These are phyloP conservation scores for Apaloderma vittatum DNA, from an alignment of 2,113 vertebrate genomes.

Conservation along the genomic window DNA sequence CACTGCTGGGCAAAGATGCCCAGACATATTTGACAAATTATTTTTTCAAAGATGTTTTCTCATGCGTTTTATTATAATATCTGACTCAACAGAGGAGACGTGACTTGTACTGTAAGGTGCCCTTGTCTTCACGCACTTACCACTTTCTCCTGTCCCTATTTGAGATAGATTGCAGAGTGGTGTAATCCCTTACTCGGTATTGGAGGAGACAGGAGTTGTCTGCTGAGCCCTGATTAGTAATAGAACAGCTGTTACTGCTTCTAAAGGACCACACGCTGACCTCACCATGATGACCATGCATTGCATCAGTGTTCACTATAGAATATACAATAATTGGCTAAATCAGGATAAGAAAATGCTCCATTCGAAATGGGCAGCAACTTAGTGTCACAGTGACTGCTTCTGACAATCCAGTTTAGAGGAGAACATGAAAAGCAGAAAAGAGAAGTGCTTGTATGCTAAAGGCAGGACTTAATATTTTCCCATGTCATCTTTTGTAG, in stretches of 20 bases:
- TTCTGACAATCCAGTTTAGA: neutral
- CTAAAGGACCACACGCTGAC: neutral
- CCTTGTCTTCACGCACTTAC: neutral
- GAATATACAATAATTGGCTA: neutral
- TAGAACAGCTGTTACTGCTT: neutral
- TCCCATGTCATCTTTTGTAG: too few species aligned
- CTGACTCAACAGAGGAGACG: neutral
- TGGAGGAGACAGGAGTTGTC: neutral
- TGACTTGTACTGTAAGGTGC: neutral
- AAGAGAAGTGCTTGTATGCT: neutral
- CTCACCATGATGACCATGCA: neutral
- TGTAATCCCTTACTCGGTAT: neutral
- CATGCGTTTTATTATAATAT: neutral
- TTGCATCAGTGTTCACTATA: neutral
- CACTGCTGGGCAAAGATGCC: neutral
- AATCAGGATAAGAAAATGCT: neutral
- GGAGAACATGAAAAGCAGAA: neutral
- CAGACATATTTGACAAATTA: neutral
- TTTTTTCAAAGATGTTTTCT: neutral
- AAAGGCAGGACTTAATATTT: neutral
- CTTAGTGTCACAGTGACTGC: neutral
- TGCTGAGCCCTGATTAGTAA: neutral
- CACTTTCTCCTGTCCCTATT: neutral
- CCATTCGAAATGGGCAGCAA: neutral
- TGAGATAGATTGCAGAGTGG: neutral